These are phyloP conservation scores for Himalopsyche kuldschensis DNA, from an alignment of 2,888 invertebrate genomes.

Conservation along the genomic window DNA sequence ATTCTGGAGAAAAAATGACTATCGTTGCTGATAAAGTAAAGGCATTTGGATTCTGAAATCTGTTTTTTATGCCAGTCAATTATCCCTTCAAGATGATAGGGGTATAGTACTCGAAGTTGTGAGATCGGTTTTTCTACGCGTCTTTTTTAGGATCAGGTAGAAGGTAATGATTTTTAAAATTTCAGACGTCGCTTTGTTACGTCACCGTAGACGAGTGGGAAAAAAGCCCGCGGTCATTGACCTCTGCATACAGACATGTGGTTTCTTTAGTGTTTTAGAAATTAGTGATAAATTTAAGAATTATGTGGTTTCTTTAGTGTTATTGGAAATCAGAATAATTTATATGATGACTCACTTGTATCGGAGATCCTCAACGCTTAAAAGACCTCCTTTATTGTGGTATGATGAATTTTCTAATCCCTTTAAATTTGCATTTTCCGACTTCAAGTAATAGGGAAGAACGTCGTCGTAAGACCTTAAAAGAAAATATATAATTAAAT, in stretches of 20 bases:
- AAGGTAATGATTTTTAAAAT: no score
- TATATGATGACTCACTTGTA: constrained; percentile 47
- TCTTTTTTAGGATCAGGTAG: no score
- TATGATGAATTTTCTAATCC: constrained; percentile 46
- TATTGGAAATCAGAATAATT: not conserved
- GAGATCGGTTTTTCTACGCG: no score
- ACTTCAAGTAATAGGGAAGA: constrained; percentile 30
- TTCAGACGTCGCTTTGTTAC: no score
- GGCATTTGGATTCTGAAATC: not conserved
- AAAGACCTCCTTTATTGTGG: constrained; percentile 56
- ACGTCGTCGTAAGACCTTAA: constrained; percentile 35
- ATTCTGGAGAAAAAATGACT: no score
- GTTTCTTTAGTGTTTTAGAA: not conserved
- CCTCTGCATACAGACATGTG: not conserved
- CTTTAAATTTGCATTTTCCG: constrained; percentile 41
- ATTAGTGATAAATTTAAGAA: not conserved
- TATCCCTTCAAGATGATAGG: not conserved
- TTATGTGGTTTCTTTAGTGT: no score
- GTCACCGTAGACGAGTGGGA: no score
- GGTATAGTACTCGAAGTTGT: not conserved
- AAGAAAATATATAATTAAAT: not conserved
- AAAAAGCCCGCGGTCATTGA: no score
- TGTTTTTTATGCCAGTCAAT: not conserved
- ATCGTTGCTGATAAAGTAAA: not conserved
- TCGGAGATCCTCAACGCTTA: constrained; percentile 63